Base-by-base conservation (phyloP, 92 coral and sea anemone species). In the Porites cylindrica region DNA sequence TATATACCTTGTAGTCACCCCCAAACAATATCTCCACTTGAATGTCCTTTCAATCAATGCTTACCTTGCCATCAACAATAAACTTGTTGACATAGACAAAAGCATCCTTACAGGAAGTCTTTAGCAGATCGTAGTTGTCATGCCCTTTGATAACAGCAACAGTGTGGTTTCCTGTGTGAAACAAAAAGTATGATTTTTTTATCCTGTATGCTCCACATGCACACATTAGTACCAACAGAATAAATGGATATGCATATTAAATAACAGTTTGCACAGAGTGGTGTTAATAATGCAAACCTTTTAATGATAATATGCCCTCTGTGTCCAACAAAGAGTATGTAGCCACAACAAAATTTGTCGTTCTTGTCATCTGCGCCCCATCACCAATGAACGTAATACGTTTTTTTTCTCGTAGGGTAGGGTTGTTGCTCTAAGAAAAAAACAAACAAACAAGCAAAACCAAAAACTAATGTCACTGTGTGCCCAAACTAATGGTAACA, bases 121-220 rank as follows among this genome's bases (percentile, higher is more conserved):
- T 71, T 24, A 93, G 73, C 32, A 90, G 91, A 5, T 87, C 93
- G 62, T 88, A 83, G 67, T 74, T 54, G 60, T 93, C 92, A 0
- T 93, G 85, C 4, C 93, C 93, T 56, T 93, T 93, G 20, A 93
- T 78, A 18, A 91, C 80, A 72, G 90, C 91, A 79, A 88, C 75
- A 67, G 86, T 79, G 91, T 90, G 86, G 68, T 86, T 86, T 20
- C 90, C 88, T 85, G 82, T 50, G 75, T 53, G 5, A n/a, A n/a
- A n/a, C n/a, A n/a, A 73, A 69, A 13, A 66, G 54, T 63, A 43
- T 68, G 77, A 70, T 70, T 70, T 70, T 10, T 70, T 70, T 70
- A 70, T 70, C 75, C 52, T 70, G 43, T 70, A 70, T 70, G 52
- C 52, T 70, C 43, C 75, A 70, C 75, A 70, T 70, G 75, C 52